Evolutionary conservation across 2,888 invertebrate genomes (phyloP).

Genomic region (Petrolisthes manimaculis): DNA sequence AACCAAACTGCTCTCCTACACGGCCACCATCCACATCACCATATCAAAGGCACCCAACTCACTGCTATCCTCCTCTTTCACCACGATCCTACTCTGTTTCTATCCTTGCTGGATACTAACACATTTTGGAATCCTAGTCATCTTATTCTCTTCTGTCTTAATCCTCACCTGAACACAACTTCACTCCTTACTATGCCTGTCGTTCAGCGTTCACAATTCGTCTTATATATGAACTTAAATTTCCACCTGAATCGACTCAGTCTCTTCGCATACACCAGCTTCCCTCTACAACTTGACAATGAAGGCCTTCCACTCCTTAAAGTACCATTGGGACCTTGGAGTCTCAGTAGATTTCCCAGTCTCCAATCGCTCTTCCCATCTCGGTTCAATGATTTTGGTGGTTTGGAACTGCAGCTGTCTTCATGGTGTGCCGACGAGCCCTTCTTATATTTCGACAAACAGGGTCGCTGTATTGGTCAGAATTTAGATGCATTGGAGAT

Average conservation of each 20-base stretch:
- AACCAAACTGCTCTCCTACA: not conserved
- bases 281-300: not conserved
- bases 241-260: not conserved
- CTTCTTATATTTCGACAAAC: too few relatives aligned
- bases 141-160: constrained; percentile 35
- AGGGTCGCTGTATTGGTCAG: too few relatives aligned
- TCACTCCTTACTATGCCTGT: constrained; percentile 1
- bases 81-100: not conserved
- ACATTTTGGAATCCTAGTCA: constrained; percentile 28
- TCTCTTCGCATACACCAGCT: too few relatives aligned
- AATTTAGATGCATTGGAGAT: too few relatives aligned
- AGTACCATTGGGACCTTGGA: too few relatives aligned
- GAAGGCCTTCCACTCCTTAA: too few relatives aligned
- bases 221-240: not conserved
- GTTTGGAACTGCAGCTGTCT: too few relatives aligned
- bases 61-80: not conserved
- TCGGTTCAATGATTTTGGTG: too few relatives aligned
- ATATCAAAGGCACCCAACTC: not conserved
- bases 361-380: too few relatives aligned
- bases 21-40: not conserved
- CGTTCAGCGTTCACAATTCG: constrained; percentile 39
- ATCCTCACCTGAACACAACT: constrained; percentile 4
- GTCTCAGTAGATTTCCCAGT: too few relatives aligned
- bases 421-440: too few relatives aligned
- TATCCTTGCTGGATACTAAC: not conserved